Percentiles rank a stretch among this genome's conserved stretches.
Conservation (phyloP, 2,113 vertebrate genomes). For the Carlito syrichta region DNA sequence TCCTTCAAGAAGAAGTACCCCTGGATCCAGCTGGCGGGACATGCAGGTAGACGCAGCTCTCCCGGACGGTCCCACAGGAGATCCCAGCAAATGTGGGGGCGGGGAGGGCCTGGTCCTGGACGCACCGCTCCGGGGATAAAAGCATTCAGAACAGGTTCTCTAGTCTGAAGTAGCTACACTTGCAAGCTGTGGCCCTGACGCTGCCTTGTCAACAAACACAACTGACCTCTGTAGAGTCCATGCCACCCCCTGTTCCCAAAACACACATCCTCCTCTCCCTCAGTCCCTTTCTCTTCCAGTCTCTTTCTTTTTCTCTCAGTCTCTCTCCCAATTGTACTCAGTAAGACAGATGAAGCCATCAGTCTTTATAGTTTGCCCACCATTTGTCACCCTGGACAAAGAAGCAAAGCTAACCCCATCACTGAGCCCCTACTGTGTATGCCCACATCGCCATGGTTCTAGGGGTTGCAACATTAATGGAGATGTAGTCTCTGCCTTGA, state of each 20-base stretch:
- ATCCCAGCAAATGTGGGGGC: rapidly evolving
- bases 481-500: rapidly evolving
- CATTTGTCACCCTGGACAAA: background rate
- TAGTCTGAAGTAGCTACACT: background rate
- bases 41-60: slow-evolving; percentile 87
- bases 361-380: background rate
- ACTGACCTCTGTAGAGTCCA: rapidly evolving
- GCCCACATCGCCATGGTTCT: rapidly evolving
- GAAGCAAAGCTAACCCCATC: background rate
- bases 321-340: background rate
- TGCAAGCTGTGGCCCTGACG: background rate
- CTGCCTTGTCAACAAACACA: background rate
- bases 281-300: rapidly evolving
- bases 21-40: slow-evolving; percentile 98
- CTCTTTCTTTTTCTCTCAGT: background rate
- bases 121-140: rapidly evolving
- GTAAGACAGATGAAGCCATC: background rate
- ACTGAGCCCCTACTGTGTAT: rapidly evolving
- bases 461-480: rapidly evolving
- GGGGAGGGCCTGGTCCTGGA: too few relatives aligned
- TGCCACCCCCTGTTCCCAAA: too few relatives aligned
- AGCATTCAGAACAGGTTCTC: background rate
- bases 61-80: rapidly evolving
- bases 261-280: too few relatives aligned
- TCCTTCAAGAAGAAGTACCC: slow-evolving; percentile 99